phyloP scores from a whole-genome alignment of 2,888 invertebrate species.

The Lamellibrachia columna region DNA sequence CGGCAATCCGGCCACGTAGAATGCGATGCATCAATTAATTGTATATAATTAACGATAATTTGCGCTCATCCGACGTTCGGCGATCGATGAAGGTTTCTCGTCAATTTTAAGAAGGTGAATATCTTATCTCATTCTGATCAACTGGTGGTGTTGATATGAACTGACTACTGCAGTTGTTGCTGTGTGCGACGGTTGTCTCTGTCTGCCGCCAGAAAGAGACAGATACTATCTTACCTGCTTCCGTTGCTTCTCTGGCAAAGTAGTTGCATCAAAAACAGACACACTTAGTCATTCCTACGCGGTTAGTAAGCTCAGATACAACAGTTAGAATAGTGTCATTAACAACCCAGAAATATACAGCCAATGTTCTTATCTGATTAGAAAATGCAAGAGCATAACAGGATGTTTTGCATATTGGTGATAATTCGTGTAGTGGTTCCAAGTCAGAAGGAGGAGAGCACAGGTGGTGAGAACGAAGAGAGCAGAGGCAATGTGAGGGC shows the following conservation, averaged over 20 bases:
- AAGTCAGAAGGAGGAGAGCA: too few relatives aligned
- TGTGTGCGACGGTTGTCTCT: neutral
- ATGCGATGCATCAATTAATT: neutral
- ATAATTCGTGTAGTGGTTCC: too few relatives aligned
- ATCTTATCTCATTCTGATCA: neutral
- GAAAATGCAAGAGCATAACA: too few relatives aligned
- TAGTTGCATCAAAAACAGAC: neutral
- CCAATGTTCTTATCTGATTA: too few relatives aligned
- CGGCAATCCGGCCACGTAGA: neutral
- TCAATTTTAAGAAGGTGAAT: neutral
- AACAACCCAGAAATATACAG: too few relatives aligned
- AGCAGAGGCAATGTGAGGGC: too few relatives aligned
- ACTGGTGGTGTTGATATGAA: neutral
- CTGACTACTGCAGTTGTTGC: neutral
- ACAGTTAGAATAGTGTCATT: too few relatives aligned
- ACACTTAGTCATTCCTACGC: neutral
- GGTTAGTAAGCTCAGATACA: too few relatives aligned
- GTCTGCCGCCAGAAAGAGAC: neutral
- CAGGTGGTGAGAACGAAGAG: too few relatives aligned
- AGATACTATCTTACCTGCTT: neutral
- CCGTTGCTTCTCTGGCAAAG: neutral
- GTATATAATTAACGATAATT: neutral
- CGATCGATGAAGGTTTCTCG: neutral
- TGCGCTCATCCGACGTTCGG: neutral
- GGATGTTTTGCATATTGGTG: too few relatives aligned